These are phyloP conservation scores for Liparis tanakae DNA, from an alignment of 2,797 vertebrate genomes.

Conservation along the genomic window DNA sequence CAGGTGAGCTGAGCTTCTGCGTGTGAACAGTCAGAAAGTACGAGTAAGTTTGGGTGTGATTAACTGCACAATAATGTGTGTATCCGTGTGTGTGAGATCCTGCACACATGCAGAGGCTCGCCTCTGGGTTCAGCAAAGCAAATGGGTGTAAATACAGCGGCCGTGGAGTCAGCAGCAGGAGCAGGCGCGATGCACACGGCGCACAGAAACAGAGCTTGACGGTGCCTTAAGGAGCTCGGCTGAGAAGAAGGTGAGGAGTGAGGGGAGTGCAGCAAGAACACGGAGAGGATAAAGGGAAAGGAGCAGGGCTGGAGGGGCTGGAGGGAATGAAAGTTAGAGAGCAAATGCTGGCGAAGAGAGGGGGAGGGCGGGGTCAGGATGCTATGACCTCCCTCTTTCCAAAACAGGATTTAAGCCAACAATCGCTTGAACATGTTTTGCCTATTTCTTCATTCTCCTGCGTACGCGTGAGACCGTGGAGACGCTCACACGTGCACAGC, in stretches of 20 bases:
- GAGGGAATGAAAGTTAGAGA: conserved; percentile 30
- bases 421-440: conserved; percentile 54
- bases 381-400: conserved; percentile 35
- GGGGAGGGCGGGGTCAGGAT: conserved; percentile 19
- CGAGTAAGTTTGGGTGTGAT: conserved; percentile 24
- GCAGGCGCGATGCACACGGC: conserved; percentile 41
- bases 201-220: conserved; percentile 50
- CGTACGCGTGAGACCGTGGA: conserved; percentile 17
- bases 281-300: conserved; percentile 40
- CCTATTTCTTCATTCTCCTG: conserved; percentile 51
- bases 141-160: conserved; percentile 53
- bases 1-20: conserved; percentile 12
- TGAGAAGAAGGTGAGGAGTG: conserved; percentile 16
- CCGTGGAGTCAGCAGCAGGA: conserved; percentile 51
- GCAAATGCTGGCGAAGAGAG: conserved; percentile 4
- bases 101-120: conserved; percentile 15
- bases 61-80: conserved; percentile 24
- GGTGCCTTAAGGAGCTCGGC: conserved; percentile 62
- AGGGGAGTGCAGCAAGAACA: conserved; percentile 16
- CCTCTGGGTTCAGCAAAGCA: conserved; percentile 49
- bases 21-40: conserved; percentile 4
- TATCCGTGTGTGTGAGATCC: not conserved
- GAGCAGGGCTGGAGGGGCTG: conserved; percentile 42
- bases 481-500: not conserved
- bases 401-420: conserved; percentile 68